A percentile compares a stretch with the other conserved stretches of the same genome.
phyloP scores from a whole-genome alignment of 2,888 invertebrate species.

The Troides oblongomaculatus region DNA sequence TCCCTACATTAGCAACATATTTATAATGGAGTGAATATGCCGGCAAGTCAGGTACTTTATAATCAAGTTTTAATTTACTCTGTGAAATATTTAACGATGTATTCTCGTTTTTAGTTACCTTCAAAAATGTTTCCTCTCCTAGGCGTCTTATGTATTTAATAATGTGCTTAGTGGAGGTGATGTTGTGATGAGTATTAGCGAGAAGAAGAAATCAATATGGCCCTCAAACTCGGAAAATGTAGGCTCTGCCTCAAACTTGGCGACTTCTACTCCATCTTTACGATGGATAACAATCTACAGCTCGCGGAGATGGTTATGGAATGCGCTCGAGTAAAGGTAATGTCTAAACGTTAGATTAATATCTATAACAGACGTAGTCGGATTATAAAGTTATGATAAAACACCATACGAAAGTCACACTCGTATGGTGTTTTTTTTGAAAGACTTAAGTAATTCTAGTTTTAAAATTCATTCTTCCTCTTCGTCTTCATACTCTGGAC shows the following conservation, averaged over 20 bases:
- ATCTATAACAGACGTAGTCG: not conserved
- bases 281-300: conserved; percentile 71
- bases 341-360: not conserved
- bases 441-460: not conserved
- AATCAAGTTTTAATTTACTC: conserved; percentile 25
- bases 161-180: conserved; percentile 44
- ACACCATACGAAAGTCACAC: no score
- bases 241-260: conserved; percentile 78
- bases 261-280: conserved; percentile 77
- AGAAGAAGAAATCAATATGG: conserved; percentile 75
- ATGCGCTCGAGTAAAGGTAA: conserved; percentile 71
- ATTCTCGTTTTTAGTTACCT: conserved; percentile 13
- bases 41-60: conserved; percentile 42
- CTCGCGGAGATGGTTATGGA: conserved; percentile 78
- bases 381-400: not conserved
- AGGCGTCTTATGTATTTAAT: not conserved
- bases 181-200: conserved; percentile 58
- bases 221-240: conserved; percentile 78
- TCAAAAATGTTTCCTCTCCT: not conserved
- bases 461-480: no score
- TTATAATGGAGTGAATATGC: conserved; percentile 38
- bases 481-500: no score
- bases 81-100: conserved; percentile 26
- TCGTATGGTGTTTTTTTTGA: not conserved
- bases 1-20: conserved; percentile 4